Conservation (phyloP, 1,140 invertebrate genomes). For the Drosophila orena region DNA sequence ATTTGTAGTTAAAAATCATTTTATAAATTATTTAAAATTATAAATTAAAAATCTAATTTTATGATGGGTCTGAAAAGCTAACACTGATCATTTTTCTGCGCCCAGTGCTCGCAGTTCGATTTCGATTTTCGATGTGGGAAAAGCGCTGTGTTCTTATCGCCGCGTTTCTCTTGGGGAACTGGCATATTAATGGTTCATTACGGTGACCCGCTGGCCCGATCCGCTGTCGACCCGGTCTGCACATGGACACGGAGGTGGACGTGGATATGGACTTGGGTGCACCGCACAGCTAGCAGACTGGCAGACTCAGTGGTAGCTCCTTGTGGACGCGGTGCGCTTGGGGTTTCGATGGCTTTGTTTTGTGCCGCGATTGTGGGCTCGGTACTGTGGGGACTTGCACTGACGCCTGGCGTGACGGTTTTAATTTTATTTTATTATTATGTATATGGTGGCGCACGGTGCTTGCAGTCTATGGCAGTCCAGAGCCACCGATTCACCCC, state of each 20-base stretch:
- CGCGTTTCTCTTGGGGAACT: conserved; percentile 28
- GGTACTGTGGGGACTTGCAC: conserved; percentile 29
- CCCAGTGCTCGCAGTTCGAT: conserved; percentile 48
- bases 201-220: conserved; percentile 71
- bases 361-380: conserved; percentile 49
- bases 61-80: too few species aligned
- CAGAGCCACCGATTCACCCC: too few species aligned
- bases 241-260: conserved; percentile 13
- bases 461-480: conserved; percentile 37
- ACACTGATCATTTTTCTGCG: not conserved
- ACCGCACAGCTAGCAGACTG: conserved; percentile 2
- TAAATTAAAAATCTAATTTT: too few species aligned
- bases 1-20: too few species aligned
- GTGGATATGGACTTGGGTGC: conserved; percentile 12
- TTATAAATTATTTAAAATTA: too few species aligned
- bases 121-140: conserved; percentile 70
- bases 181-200: conserved; percentile 83
- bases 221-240: conserved; percentile 13
- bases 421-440: conserved; percentile 78
- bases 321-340: conserved; percentile 37
- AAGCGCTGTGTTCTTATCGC: conserved; percentile 46
- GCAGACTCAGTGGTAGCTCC: conserved; percentile 50
- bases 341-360: conserved; percentile 61
- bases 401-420: conserved; percentile 84
- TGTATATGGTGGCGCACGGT: conserved; percentile 69